A percentile compares a stretch with the other conserved stretches of the same genome.
phyloP scores from a whole-genome alignment of 2,113 vertebrate species.

The Athene noctua region DNA sequence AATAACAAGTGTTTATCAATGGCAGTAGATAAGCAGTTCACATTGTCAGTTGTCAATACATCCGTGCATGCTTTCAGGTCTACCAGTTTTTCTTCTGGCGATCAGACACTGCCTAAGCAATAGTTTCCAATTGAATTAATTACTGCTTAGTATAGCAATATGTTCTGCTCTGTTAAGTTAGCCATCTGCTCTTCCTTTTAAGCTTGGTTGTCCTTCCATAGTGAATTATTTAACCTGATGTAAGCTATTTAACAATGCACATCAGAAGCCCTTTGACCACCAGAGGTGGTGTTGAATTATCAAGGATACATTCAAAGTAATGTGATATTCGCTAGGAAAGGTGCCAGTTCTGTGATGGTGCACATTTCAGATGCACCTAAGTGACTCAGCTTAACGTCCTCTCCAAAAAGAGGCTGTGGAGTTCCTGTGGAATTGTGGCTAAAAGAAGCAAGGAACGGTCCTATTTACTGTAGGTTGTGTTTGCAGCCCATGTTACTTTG shows the following conservation, averaged over 20 bases:
- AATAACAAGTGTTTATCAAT: neutral
- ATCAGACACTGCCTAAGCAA: neutral
- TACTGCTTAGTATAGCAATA: neutral
- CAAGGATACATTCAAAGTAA: neutral
- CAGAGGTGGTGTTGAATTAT: neutral
- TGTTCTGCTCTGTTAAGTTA: slow-evolving; percentile 2
- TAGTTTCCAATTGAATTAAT: neutral
- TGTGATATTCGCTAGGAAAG: neutral
- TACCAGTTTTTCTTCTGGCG: neutral
- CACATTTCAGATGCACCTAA: neutral
- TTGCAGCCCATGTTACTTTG: neutral
- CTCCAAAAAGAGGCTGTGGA: neutral
- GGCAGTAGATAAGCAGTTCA: neutral
- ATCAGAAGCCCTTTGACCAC: neutral
- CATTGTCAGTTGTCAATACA: neutral
- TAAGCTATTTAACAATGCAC: neutral
- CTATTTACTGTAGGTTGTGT: neutral
- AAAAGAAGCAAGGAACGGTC: neutral
- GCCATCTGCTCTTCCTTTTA: slow-evolving; percentile 17
- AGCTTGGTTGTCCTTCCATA: neutral
- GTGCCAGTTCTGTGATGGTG: neutral
- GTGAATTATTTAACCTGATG: neutral
- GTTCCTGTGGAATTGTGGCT: neutral
- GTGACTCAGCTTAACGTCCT: neutral
- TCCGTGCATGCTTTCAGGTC: neutral